These are phyloP conservation scores for Watsonalla cultraria DNA, from an alignment of 2,888 invertebrate genomes.

Conservation along the genomic window DNA sequence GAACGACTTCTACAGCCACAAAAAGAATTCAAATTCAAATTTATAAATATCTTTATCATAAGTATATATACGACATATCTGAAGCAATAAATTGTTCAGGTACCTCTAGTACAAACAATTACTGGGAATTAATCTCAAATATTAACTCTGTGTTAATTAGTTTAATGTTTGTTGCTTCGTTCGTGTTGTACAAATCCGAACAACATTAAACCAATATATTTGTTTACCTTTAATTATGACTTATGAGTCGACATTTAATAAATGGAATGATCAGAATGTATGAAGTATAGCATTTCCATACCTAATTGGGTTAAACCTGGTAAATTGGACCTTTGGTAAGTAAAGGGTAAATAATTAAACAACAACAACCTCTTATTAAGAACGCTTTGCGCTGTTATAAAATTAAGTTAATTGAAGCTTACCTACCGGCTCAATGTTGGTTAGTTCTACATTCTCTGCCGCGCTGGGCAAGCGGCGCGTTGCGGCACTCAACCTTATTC, in stretches of 20 bases:
- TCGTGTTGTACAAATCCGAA: neutral
- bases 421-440: constrained; percentile 65
- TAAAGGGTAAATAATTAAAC: constrained; percentile 31
- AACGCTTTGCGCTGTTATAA: constrained; percentile 33
- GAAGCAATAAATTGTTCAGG: neutral
- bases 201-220: neutral
- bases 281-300: neutral
- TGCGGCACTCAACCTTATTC: constrained; percentile 41
- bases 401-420: constrained; percentile 57
- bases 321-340: constrained; percentile 7
- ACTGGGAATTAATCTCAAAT: constrained; percentile 2
- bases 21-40: too few relatives aligned
- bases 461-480: constrained; percentile 13
- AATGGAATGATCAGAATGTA: neutral
- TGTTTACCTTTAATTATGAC: constrained; percentile 4
- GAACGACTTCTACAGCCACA: too few relatives aligned
- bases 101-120: neutral
- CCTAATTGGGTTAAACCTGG: constrained; percentile 14
- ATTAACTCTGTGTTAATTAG: constrained; percentile 6
- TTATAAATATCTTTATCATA: too few relatives aligned
- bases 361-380: constrained; percentile 4
- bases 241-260: constrained; percentile 8
- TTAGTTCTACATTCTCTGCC: constrained; percentile 43
- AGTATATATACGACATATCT: too few relatives aligned
- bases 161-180: constrained; percentile 1